These are phyloP conservation scores for Tyrophagus putrescentiae DNA, from an alignment of 1,140 invertebrate genomes.

Conservation along the genomic window DNA sequence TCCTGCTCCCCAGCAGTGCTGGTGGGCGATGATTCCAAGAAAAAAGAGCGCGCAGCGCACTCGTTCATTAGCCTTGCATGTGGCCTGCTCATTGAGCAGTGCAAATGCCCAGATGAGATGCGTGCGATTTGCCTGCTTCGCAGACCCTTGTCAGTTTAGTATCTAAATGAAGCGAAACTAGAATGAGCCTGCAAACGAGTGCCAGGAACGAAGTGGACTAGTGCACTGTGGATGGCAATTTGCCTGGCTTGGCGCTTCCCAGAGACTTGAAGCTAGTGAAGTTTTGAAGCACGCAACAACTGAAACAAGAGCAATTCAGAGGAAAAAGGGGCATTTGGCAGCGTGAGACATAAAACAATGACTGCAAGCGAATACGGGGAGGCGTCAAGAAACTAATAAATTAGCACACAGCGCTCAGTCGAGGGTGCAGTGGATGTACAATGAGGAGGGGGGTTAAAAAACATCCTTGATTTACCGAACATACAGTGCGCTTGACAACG, in stretches of 20 bases:
- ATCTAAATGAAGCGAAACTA: not conserved
- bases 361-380: no score
- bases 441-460: no score
- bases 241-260: no score
- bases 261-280: not conserved
- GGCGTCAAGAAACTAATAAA: no score
- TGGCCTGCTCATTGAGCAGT: not conserved
- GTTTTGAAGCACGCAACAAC: constrained; percentile 7
- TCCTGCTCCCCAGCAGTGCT: no score
- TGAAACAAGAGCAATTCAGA: no score
- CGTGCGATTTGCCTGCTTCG: not conserved
- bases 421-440: no score
- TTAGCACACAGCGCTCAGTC: no score
- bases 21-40: not conserved
- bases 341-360: no score
- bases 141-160: not conserved
- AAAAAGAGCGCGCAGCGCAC: not conserved
- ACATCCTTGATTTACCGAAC: no score
- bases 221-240: not conserved
- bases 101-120: not conserved
- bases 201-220: not conserved
- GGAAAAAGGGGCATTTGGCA: no score
- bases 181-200: not conserved
- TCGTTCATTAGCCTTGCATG: not conserved
- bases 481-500: no score